phyloP scores from a whole-genome alignment of 2,797 vertebrate species.

The Melanotaenia boesemani region DNA sequence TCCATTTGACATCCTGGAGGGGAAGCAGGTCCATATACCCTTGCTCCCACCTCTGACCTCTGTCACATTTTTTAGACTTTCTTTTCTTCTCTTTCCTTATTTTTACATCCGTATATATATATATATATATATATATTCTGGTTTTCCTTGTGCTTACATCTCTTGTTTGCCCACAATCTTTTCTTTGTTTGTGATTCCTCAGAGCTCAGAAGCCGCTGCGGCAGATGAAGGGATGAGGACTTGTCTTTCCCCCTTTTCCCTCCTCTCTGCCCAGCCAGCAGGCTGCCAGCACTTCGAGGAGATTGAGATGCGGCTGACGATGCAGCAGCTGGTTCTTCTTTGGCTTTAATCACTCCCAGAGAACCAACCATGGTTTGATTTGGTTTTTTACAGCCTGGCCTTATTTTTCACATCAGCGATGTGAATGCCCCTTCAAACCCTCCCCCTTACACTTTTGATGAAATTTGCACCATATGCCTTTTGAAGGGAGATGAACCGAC shows the following conservation, averaged over 20 bases:
- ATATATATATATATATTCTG: slow-evolving; percentile 3
- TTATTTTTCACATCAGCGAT: slow-evolving; percentile 86
- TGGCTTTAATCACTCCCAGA: slow-evolving; percentile 85
- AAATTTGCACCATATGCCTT: slow-evolving; percentile 89
- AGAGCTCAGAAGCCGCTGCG: slow-evolving; percentile 42
- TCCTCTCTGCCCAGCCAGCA: slow-evolving; percentile 46
- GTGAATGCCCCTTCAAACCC: slow-evolving; percentile 65
- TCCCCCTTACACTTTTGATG: slow-evolving; percentile 79
- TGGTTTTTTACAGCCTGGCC: slow-evolving; percentile 83
- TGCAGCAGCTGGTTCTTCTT: slow-evolving; percentile 84
- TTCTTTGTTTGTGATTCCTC: slow-evolving; percentile 48
- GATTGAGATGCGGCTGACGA: slow-evolving; percentile 76
- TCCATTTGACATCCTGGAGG: slow-evolving; percentile 75
- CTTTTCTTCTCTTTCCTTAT: slow-evolving; percentile 3
- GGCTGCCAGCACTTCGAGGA: slow-evolving; percentile 66
- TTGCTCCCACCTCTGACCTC: slow-evolving; percentile 49
- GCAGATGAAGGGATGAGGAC: slow-evolving; percentile 66
- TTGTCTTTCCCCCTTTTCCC: slow-evolving; percentile 39
- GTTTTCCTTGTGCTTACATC: slow-evolving; percentile 23
- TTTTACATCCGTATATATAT: background rate
- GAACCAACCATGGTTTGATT: slow-evolving; percentile 78
- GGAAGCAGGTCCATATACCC: slow-evolving; percentile 40
- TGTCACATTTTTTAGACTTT: slow-evolving; percentile 39
- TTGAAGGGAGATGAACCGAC: slow-evolving; percentile 79
- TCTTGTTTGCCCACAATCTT: slow-evolving; percentile 21